These are phyloP conservation scores for Steinernema scapterisci DNA, from an alignment of 2,888 invertebrate genomes.

Conservation along the genomic window DNA sequence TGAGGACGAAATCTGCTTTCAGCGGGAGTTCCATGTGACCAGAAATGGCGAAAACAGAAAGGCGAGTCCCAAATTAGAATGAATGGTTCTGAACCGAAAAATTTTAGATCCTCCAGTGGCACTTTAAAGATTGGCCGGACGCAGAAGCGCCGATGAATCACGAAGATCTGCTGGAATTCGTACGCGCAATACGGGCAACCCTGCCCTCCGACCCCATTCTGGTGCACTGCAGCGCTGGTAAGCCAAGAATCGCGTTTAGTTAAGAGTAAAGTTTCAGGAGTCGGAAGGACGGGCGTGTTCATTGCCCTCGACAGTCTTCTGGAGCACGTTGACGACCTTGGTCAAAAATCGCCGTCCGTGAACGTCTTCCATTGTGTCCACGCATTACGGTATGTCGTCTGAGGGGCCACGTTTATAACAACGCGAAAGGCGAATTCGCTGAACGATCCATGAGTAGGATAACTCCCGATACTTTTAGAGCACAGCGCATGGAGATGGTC, in stretches of 20 bases:
- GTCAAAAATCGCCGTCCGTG: slow-evolving; percentile 30
- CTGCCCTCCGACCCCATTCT: slow-evolving; percentile 52
- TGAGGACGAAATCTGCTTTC: slow-evolving; percentile 50
- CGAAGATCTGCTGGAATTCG: slow-evolving; percentile 48
- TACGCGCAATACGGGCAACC: slow-evolving; percentile 37
- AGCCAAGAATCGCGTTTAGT: not conserved
- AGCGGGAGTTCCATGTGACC: slow-evolving; percentile 46
- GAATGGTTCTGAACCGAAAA: not conserved
- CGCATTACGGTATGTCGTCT: too few relatives aligned
- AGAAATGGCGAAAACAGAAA: slow-evolving; percentile 38
- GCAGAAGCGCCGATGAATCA: slow-evolving; percentile 39
- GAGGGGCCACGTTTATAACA: too few relatives aligned
- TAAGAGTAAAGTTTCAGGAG: slow-evolving; percentile 44
- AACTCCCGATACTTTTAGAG: too few relatives aligned
- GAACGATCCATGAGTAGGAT: too few relatives aligned
- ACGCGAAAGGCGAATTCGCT: too few relatives aligned
- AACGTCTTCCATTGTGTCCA: slow-evolving; percentile 43
- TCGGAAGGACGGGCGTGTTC: slow-evolving; percentile 64
- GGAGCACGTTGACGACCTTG: slow-evolving; percentile 37
- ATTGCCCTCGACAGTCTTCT: slow-evolving; percentile 53
- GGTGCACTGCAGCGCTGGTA: slow-evolving; percentile 56
- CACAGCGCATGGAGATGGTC: slow-evolving; percentile 44
- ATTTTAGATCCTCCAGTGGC: slow-evolving; percentile 54
- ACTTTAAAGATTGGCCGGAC: slow-evolving; percentile 56
- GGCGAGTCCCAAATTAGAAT: slow-evolving; percentile 14